Evolutionary conservation across 53 echinoderm and acorn worm genomes (phyloP).

Genomic region (Crossaster papposus): DNA sequence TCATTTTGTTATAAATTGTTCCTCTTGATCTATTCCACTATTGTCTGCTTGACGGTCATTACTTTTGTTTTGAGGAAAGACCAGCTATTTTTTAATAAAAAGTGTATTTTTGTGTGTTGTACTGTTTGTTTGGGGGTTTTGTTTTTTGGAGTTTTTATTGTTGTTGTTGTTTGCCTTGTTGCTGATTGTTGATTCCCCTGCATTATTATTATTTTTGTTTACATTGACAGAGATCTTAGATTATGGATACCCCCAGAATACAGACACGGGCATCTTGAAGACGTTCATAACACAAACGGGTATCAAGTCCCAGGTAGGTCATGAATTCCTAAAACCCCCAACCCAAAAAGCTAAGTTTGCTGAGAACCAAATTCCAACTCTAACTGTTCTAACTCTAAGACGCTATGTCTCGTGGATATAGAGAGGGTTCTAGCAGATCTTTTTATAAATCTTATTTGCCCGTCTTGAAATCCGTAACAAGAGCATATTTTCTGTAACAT

Average conservation of each 20-base stretch:
- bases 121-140: too few species aligned
- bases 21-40: too few species aligned
- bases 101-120: too few species aligned
- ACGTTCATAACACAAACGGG: slow-evolving; percentile 95
- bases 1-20: slow-evolving; percentile 1
- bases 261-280: slow-evolving; percentile 92
- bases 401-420: too few species aligned
- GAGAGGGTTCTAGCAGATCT: too few species aligned
- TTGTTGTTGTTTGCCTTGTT: not conserved
- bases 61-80: not conserved
- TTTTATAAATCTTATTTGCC: too few species aligned
- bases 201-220: not conserved
- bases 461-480: too few species aligned
- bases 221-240: slow-evolving; percentile 84
- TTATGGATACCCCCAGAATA: slow-evolving; percentile 98
- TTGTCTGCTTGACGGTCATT: too few species aligned
- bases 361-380: not conserved
- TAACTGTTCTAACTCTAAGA: too few species aligned
- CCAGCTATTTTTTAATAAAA: too few species aligned
- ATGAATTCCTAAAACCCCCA: not conserved
- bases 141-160: not conserved
- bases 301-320: slow-evolving; percentile 88
- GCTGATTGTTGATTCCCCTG: not conserved
- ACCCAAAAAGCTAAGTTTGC: not conserved
- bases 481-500: too few species aligned